Conservation (phyloP, 2,113 vertebrate species). For the Leuciscus idus region DNA sequence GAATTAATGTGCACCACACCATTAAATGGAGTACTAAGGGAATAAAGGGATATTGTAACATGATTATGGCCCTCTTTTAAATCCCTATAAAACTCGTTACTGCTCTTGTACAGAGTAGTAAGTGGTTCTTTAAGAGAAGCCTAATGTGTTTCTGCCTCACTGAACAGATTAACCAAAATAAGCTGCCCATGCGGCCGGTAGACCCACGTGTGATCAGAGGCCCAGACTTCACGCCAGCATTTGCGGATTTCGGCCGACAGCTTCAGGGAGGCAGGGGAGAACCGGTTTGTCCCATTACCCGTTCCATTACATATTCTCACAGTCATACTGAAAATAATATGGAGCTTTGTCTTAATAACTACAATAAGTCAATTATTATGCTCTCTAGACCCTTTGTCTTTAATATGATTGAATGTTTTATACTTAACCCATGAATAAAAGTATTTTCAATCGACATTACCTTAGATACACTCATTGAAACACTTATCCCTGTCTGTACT, state of each 20-base stretch:
- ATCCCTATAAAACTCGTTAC: slow-evolving; percentile 4
- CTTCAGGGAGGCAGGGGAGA: slow-evolving; percentile 83
- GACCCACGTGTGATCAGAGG: slow-evolving; percentile 92
- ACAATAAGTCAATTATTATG: background rate
- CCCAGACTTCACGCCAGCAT: slow-evolving; percentile 96
- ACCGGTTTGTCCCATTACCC: slow-evolving; percentile 78
- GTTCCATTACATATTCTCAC: slow-evolving; percentile 7
- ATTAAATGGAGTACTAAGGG: background rate
- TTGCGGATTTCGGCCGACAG: slow-evolving; percentile 93
- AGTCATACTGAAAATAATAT: slow-evolving; percentile 31
- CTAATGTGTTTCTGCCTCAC: slow-evolving; percentile 9
- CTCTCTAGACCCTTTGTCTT: background rate
- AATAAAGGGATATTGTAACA: slow-evolving; percentile 13
- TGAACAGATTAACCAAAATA: slow-evolving; percentile 92
- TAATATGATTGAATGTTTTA: background rate
- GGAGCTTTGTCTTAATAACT: background rate
- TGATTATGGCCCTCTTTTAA: slow-evolving; percentile 16
- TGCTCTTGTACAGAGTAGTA: background rate
- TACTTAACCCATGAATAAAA: background rate
- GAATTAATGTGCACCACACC: background rate
- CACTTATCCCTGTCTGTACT: background rate
- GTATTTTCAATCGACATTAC: background rate
- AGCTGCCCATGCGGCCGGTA: slow-evolving; percentile 82
- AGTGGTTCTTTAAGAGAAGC: background rate
- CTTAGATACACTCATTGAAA: background rate